Conservation (phyloP, 37 sponge, comb jelly and placozoan genomes). For the Sycon ciliatum region DNA sequence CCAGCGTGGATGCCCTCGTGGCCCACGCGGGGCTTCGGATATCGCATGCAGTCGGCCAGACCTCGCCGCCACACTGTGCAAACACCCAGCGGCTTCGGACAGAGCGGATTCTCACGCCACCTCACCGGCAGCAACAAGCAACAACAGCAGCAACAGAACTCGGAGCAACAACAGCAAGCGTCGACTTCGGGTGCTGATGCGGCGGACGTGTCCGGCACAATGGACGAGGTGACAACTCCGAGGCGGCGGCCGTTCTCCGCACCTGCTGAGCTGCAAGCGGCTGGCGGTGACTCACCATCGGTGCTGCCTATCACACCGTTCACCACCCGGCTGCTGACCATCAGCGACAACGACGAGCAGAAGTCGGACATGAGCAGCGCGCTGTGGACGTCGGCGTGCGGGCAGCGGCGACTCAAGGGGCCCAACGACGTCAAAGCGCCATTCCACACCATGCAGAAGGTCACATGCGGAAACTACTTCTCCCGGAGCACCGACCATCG, state of each 20-base stretch:
- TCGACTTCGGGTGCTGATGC: no score
- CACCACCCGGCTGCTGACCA: no score
- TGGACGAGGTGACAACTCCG: constrained; percentile 13
- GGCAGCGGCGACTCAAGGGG: no score
- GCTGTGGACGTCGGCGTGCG: no score
- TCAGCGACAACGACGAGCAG: no score
- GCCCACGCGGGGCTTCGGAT: constrained; percentile 51
- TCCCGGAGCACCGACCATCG: constrained; percentile 53
- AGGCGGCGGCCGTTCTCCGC: background rate
- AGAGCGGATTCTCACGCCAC: constrained; percentile 46
- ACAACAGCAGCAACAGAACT: background rate
- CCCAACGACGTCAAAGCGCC: constrained; percentile 45
- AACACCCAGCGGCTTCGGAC: background rate
- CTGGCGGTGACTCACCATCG: background rate
- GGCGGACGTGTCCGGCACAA: no score
- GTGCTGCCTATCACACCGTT: background rate
- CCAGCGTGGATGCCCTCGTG: constrained; percentile 57
- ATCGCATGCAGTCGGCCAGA: constrained; percentile 2
- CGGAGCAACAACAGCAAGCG: background rate
- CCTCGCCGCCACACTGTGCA: background rate
- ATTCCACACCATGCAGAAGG: constrained; percentile 58
- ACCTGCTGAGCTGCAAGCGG: background rate
- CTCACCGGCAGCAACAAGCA: background rate
- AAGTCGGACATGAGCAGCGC: no score
- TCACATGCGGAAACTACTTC: constrained; percentile 73